Conservation (phyloP, 2,888 invertebrate species). For the Agrochola lota region DNA sequence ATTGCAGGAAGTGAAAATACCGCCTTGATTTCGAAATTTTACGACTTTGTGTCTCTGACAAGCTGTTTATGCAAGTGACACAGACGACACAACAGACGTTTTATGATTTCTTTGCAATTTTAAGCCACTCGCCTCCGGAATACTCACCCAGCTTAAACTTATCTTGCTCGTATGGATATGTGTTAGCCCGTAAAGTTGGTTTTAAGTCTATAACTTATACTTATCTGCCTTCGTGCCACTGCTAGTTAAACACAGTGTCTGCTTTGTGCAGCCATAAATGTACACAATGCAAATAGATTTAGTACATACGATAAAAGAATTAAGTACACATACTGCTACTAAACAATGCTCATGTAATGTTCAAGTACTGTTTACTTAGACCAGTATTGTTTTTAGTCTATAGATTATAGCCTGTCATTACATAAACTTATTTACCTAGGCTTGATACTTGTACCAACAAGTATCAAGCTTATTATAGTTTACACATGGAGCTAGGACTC, state of each 20-base stretch:
- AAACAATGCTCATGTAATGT: too few species aligned
- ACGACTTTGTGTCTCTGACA: neutral
- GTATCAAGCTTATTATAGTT: too few species aligned
- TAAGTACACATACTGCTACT: neutral
- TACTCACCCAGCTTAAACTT: neutral
- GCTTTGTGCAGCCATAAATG: constrained; percentile 40
- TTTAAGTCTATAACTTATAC: constrained; percentile 32
- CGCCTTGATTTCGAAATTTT: neutral
- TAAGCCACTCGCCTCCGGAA: neutral
- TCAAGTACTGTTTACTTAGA: neutral
- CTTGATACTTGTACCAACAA: neutral
- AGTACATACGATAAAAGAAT: neutral
- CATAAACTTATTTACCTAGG: too few species aligned
- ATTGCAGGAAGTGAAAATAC: neutral
- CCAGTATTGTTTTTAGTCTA: neutral
- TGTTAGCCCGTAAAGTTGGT: neutral
- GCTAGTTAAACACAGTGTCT: constrained; percentile 29
- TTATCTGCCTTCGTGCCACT: constrained; percentile 36
- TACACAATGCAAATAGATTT: constrained; percentile 40
- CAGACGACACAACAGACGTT: too few species aligned
- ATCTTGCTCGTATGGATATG: neutral
- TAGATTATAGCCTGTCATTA: too few species aligned
- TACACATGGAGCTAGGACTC: neutral
- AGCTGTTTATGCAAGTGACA: neutral
- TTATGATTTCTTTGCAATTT: constrained; percentile 4